Evolutionary conservation across 2,797 vertebrate species (phyloP).

Genomic region (Hydrophis major): DNA sequence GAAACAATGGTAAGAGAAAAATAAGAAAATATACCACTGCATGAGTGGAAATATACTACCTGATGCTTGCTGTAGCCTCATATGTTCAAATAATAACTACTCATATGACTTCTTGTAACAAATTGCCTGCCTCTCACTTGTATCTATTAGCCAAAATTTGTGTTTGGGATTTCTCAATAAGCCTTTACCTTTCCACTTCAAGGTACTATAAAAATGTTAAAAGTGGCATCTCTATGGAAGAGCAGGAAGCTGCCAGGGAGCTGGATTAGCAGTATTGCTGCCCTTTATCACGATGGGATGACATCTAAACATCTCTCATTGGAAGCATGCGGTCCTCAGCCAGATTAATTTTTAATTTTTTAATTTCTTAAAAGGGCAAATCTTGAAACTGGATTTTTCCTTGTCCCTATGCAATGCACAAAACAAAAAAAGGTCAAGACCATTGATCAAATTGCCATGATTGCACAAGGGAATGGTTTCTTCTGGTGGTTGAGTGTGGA

Average conservation of each 20-base stretch:
- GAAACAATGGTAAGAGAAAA: neutral
- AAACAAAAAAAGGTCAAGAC: constrained; percentile 60
- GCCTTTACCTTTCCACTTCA: constrained; percentile 42
- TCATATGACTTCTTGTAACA: constrained; percentile 14
- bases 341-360: constrained; percentile 68
- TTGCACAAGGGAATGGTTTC: constrained; percentile 43
- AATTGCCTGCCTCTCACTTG: constrained; percentile 11
- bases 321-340: constrained; percentile 36
- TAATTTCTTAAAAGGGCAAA: constrained; percentile 63
- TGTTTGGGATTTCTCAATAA: constrained; percentile 33
- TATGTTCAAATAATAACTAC: constrained; percentile 3
- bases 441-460: constrained; percentile 53
- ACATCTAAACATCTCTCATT: constrained; percentile 51
- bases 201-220: constrained; percentile 55
- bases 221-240: constrained; percentile 5
- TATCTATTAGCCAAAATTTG: constrained; percentile 13
- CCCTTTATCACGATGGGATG: constrained; percentile 40
- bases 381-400: constrained; percentile 51
- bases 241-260: neutral
- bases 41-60: neutral
- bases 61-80: neutral
- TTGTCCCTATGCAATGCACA: constrained; percentile 36
- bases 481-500: constrained; percentile 37
- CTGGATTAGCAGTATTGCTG: constrained; percentile 2
- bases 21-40: neutral